Conservation (phyloP, 2,113 vertebrate genomes). For the Otocyon megalotis region DNA sequence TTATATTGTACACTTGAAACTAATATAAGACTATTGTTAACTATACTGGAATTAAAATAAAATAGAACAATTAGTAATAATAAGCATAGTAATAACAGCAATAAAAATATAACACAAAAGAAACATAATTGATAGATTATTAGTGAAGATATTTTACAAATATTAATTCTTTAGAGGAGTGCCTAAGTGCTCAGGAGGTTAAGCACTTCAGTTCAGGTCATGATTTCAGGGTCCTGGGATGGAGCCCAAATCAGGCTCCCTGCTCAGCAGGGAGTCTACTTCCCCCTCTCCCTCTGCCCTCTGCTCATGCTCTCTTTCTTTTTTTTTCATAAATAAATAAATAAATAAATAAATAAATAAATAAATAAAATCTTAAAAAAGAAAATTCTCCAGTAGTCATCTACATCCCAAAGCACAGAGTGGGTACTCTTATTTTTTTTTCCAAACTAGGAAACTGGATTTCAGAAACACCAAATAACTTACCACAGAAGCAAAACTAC, state of each 20-base stretch:
- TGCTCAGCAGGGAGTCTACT: not conserved
- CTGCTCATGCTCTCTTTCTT: not conserved
- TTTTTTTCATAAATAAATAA: not conserved
- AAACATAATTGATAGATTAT: not conserved
- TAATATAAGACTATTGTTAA: not conserved
- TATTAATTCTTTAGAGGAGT: not conserved
- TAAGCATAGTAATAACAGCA: not conserved
- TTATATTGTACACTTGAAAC: not conserved
- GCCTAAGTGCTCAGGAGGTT: not conserved
- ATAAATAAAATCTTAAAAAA: not conserved
- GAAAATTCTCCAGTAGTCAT: not conserved
- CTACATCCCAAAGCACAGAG: not conserved
- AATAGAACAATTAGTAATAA: not conserved
- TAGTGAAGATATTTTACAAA: not conserved
- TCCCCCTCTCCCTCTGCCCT: not conserved
- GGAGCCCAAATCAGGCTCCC: not conserved
- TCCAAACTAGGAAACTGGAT: not conserved
- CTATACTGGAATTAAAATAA: not conserved
- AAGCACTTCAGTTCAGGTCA: not conserved
- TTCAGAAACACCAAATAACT: constrained; percentile 1
- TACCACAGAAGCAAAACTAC: not conserved
- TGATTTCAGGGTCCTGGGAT: not conserved
- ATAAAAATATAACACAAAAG: not conserved
- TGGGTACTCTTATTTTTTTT: constrained; percentile 3
- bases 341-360: not conserved